Evolutionary conservation across 2,888 invertebrate species (phyloP), one percentile per base, ranked within the genome.

Genomic region (Apeira syringaria): DNA sequence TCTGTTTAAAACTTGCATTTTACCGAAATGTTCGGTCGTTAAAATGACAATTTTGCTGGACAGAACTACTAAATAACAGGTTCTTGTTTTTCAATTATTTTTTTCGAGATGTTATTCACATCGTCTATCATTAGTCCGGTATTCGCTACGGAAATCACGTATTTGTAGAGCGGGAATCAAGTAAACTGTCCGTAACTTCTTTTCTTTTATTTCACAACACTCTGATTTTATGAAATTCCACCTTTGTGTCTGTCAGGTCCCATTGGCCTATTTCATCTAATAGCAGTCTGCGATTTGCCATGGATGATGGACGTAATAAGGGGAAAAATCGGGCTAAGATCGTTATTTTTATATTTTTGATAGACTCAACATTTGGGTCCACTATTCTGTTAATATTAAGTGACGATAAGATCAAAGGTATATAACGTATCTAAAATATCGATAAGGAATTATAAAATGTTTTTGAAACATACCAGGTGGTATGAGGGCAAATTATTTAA

Each of bases 181-280:
- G 39, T 45, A 45, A 45, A 38, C 39, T 30, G 22, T n/a, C 26
- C 45, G 34, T 39, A 20, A 20, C 38, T 24, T 11, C 11, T 26
- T 42, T 42, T 36, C 13, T 44, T 27, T 37, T 25, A 41, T 50
- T 45, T 44, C 37, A 28, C 25, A 50, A 34, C 42, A 40, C 27
- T 33, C 32, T 35, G 41, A 46, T 48, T 47, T 46, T 22, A 4
- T 5, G 11, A 31, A 38, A 45, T 45, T 45, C 45, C 45, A 27
- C 45, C 39, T 45, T 45, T 45, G 45, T 45, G 28, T 34, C 17
- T 39, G 45, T 35, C 45, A 5, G 17, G 11, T 33, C 60, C 51
- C 44, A 37, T 42, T 47, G 50, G 35, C 47, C 51, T 52, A 41
- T 37, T 51, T 51, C 40, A 60, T 58, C 32, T 44, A 44, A 44